Base-by-base conservation (phyloP, 1,140 invertebrate species). In the Bemisia tabaci region DNA sequence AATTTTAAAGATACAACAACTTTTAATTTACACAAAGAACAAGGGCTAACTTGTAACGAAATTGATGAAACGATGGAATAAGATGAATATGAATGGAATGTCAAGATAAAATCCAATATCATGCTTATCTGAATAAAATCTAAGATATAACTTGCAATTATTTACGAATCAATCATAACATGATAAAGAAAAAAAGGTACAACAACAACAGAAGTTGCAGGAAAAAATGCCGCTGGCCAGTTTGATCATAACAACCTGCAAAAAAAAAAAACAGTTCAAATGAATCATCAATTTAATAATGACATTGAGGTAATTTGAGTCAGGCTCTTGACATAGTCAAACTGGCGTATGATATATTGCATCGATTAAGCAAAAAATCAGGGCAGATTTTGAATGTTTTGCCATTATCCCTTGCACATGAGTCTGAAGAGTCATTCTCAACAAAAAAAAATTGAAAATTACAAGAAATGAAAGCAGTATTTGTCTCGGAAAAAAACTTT, bases 1-100 rank as follows among this genome's bases (percentile, higher is more conserved):
- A 48, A 48, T 48, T 48, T 24, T 33, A 63, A 26, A 63, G 26
- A 23, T 27, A n/a, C n/a, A 63, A 33, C 33, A 33, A 33, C 23
- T 24, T 63, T 63, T 33, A 63, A 26, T 63, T 22, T 63, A 27
- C 62, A 63, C 26, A 26, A 24, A 63, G 22, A 63, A 26, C 62
- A 63, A 63, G 22, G 26, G 26, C 23, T 63, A 24, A 63, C 33
- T 33, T 63, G 62, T 26, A 63, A 63, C 33, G 62, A 27, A 27
- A 33, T 27, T 63, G 22, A 63, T 63, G 33, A 63, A 33, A 63
- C 26, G 25, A 27, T n/a, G 22, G 26, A 63, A 26, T 27, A 63
- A 63, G 33, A 63, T 21, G 24, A 63, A 27, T 24, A 63, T 27
- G 22, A 27, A 24, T 63, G 62, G 33, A 63, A 27, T 27, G 26